These are phyloP conservation scores for Leptinotarsa haldemani DNA, from an alignment of 2,888 invertebrate species.

Conservation along the genomic window DNA sequence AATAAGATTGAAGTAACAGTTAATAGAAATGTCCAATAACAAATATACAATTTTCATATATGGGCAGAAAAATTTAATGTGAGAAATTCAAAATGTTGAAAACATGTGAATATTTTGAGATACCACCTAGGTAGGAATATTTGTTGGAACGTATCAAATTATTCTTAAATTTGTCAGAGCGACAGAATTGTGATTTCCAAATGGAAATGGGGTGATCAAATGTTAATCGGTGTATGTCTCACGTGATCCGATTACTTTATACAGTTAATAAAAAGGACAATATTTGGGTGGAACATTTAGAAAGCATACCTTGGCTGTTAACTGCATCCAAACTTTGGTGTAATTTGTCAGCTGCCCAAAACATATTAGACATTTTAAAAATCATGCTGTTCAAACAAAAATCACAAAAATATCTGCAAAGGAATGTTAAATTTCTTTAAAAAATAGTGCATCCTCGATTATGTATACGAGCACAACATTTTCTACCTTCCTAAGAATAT, in stretches of 20 bases:
- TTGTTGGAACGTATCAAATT: no score
- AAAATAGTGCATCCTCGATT: background rate
- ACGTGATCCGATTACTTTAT: conserved; percentile 10
- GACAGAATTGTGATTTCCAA: background rate
- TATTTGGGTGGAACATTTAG: conserved; percentile 45
- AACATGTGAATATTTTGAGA: no score
- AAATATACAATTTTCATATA: no score
- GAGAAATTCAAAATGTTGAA: no score
- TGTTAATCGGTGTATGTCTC: background rate
- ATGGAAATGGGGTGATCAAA: background rate
- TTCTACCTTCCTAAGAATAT: background rate
- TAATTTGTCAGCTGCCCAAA: conserved; percentile 69
- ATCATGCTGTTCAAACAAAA: conserved; percentile 19
- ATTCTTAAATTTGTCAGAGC: background rate
- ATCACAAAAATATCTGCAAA: conserved; percentile 24
- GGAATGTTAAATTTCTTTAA: background rate
- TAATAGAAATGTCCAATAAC: no score
- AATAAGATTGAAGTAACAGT: no score
- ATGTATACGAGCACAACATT: background rate
- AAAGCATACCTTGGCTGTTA: conserved; percentile 73
- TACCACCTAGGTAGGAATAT: no score
- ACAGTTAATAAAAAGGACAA: conserved; percentile 31
- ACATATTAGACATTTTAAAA: conserved; percentile 19
- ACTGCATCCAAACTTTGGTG: conserved; percentile 76
- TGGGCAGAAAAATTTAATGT: no score